These are phyloP conservation scores for Mus musculus DNA, from an alignment of 2,113 vertebrate species.

Conservation along the genomic window GRCm39 chr5:118116001-118116500, in stretches of 20 bases:
- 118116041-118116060: constrained; percentile 98
- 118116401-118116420: constrained; percentile 16
- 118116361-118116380: constrained; percentile 14
- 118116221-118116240: constrained; percentile 60
- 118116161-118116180: constrained; percentile 46
- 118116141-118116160: background rate
- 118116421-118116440: constrained; percentile 20
- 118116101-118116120: background rate
- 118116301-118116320: constrained; percentile 53
- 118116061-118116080: constrained; percentile 79
- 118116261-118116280: constrained; percentile 71
- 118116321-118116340: background rate
- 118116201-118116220: constrained; percentile 45
- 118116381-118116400: background rate
- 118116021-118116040: constrained; percentile 96
- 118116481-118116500: constrained; percentile 41
- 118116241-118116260: constrained; percentile 51
- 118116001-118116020: constrained; percentile 93
- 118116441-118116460: background rate
- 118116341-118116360: background rate
- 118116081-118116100: background rate
- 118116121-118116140: too few relatives aligned
- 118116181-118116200: background rate
- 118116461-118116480: constrained; percentile 20
- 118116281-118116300: constrained; percentile 70